Evolutionary conservation across 2,797 vertebrate genomes (phyloP), one percentile per base, ranked within the genome.

Genomic region (Pangasius macronema): DNA sequence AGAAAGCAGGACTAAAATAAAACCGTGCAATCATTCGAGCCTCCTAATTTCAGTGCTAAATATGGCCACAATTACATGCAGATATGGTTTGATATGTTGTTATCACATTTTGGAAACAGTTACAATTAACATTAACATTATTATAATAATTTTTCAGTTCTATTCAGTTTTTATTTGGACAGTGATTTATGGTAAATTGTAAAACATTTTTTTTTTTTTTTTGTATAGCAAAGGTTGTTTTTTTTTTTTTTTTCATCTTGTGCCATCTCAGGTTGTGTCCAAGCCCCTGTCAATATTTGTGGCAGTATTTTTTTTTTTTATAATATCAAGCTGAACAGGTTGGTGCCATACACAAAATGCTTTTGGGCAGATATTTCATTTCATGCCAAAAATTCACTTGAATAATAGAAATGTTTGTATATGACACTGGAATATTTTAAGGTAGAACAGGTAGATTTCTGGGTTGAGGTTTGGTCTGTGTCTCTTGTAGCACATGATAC

Each of bases 1-100:
- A 81, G 75, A 84, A 84, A 68, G 59, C 36, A 59, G 70, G n/a
- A 85, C 27, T 61, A 36, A 82, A 82, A 88, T 46, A 82, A 63
- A 39, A 73, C 30, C 36, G n/a, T 61, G 36, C 33, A 46, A 24
- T 75, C 0, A 10, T 22, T 3, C 7, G 67, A 79, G 72, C 30
- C 83, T 36, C 18, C n/a, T 63, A 59, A 82, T 63, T 63, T 5
- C 33, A 55, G 18, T 63, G 42, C 30, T 82, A 46, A 80, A 72
- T 57, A 39, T 85, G 24, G 18, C 30, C 10, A 27, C 6, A 27
- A 49, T 82, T 82, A 63, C 5, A 63, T 42, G 36, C 36, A 46
- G 11, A 42, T 63, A 57, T 63, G 24, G 33, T 79, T 57, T 63
- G 36, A 61, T 82, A 42, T 42, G 24, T 33, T 81, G 36, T 61